Evolutionary conservation across 2,113 vertebrate genomes (phyloP), one percentile per base, ranked within the genome.

Genomic region (Strix uralensis): DNA sequence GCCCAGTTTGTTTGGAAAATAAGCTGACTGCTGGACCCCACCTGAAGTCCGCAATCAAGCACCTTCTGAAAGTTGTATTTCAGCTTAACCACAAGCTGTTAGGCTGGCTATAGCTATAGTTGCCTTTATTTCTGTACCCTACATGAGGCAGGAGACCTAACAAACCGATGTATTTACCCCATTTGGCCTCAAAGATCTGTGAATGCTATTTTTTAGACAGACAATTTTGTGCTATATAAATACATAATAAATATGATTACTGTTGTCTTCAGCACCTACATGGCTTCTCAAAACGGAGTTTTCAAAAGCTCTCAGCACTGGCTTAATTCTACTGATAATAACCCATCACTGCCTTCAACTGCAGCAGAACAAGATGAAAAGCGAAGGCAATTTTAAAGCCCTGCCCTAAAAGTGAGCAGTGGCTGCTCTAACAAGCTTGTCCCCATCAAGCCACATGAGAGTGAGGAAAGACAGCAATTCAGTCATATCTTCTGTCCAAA

Each of bases 321-420:
- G 59, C 62, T 66, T 92, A 80, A 70, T 86, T 90, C 36, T 83
- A 14, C 51, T 25, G 52, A 80, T 47, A 90, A 70, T 70, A 87
- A 92, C 61, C 13, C 5, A 2, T 19, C 47, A 26, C 32, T 59
- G 44, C 15, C 52, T 96, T 86, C 23, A 40, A 22, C 32, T n/a
- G 47, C 30, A 44, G 61, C 63, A 88, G 42, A 90, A 78, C 18
- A 79, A 92, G 52, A 74, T 27, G 32, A 78, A 93, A 83, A 70
- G 54, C 5, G 2, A 90, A 90, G 20, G 26, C 22, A 51, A 36
- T 73, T 96, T 65, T 55, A 82, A 92, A 81, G 40, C 25, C 30
- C 49, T 54, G 15, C 25, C 59, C 81, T 30, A 49, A 73, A 80
- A 93, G 40, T 2, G 2, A 79, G 32, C 44, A 55, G 36, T 0